Conservation (phyloP, 2,797 vertebrate genomes). For the Miichthys miiuy region DNA sequence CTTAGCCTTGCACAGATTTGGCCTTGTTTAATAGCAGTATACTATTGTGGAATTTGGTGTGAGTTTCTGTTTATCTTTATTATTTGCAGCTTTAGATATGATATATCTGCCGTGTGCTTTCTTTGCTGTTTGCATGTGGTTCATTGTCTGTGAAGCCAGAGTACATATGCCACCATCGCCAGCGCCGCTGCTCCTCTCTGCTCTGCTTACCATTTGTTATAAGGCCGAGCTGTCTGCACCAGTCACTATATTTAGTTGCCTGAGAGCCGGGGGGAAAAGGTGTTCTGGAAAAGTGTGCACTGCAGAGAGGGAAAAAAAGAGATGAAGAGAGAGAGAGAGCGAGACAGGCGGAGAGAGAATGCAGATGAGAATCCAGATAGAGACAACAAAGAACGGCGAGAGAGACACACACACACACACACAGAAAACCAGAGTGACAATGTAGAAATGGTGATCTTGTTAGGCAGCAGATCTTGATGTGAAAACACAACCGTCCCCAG, state of each 20-base stretch:
- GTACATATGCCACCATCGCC: background rate
- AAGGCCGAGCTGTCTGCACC: conserved; percentile 78
- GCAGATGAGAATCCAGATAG: conserved; percentile 43
- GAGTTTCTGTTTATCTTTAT: background rate
- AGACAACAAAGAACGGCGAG: conserved; percentile 14
- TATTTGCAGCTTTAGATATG: background rate
- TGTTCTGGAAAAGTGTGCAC: conserved; percentile 80
- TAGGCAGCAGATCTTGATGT: conserved; percentile 23
- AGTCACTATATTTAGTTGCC: conserved; percentile 84
- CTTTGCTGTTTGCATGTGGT: conserved; percentile 1
- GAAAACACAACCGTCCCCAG: conserved; percentile 2
- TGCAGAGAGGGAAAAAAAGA: conserved; percentile 58
- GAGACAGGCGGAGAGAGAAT: conserved; percentile 21
- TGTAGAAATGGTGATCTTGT: conserved; percentile 32
- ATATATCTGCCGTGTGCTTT: background rate
- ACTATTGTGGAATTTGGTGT: background rate
- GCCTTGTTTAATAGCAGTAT: background rate
- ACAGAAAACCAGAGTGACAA: background rate
- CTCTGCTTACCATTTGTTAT: conserved; percentile 80
- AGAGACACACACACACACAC: background rate
- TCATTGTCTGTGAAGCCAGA: conserved; percentile 27
- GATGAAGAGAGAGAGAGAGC: background rate
- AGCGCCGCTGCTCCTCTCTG: conserved; percentile 39
- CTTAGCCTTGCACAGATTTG: background rate
- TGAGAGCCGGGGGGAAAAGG: conserved; percentile 76